These are phyloP conservation scores for Lepidostoma basale DNA, from an alignment of 1,140 invertebrate species.

Conservation along the genomic window DNA sequence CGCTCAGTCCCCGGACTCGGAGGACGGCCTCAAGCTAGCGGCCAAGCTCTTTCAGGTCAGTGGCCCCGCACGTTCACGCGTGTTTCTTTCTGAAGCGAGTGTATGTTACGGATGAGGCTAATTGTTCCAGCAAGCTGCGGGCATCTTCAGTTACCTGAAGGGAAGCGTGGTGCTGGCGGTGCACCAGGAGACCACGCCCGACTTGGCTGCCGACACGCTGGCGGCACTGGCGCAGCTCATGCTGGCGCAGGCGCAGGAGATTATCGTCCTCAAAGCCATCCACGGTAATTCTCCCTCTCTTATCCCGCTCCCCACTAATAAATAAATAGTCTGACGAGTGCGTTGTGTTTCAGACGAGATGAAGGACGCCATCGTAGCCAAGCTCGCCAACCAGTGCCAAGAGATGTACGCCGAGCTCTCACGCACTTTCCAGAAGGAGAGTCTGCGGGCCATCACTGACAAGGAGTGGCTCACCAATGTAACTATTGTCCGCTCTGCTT, in stretches of 20 bases:
- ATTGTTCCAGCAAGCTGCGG: conserved; percentile 86
- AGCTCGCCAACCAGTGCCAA: conserved; percentile 89
- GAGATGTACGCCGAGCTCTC: conserved; percentile 92
- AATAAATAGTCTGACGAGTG: neutral
- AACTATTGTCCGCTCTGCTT: conserved; percentile 45
- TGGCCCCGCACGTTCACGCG: no score
- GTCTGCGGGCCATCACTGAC: conserved; percentile 84
- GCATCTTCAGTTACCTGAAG: conserved; percentile 91
- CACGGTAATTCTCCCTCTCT: conserved; percentile 77
- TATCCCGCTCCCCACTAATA: neutral
- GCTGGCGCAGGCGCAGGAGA: conserved; percentile 97
- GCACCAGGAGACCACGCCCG: conserved; percentile 94
- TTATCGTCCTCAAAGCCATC: conserved; percentile 93
- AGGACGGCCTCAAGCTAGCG: conserved; percentile 92
- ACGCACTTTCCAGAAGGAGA: conserved; percentile 87
- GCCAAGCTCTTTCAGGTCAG: conserved; percentile 90
- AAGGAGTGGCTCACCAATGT: conserved; percentile 83
- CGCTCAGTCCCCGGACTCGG: conserved; percentile 82
- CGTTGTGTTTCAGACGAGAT: conserved; percentile 76
- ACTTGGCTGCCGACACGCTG: conserved; percentile 91
- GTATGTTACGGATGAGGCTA: no score
- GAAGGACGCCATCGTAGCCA: conserved; percentile 92
- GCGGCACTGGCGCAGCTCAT: conserved; percentile 84
- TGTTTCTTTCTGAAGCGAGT: no score
- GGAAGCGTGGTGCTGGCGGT: conserved; percentile 82